A percentile compares a stretch with the other conserved stretches of the same genome.
Evolutionary conservation across 1,140 invertebrate genomes (phyloP).

Genomic region (Drosophila kohkoa): DNA sequence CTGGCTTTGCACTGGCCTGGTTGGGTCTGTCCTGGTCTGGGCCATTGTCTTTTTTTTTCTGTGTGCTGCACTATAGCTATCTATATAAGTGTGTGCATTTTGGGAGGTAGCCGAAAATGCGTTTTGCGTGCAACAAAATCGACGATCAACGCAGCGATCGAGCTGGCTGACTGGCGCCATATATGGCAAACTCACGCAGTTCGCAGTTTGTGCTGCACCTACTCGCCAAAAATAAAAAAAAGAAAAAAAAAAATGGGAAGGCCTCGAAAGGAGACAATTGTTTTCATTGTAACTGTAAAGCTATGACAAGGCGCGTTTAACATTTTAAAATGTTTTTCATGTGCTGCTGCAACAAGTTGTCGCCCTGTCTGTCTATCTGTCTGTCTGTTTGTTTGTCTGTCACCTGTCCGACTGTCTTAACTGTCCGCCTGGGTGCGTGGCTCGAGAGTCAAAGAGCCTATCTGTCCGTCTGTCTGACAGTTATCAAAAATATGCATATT

Average conservation of each 20-base stretch:
- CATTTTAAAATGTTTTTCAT: constrained; percentile 79
- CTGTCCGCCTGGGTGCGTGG: constrained; percentile 39
- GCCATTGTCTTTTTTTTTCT: constrained; percentile 57
- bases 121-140: constrained; percentile 68
- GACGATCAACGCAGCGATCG: constrained; percentile 31
- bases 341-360: constrained; percentile 50
- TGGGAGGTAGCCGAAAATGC: constrained; percentile 73
- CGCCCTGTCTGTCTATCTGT: constrained; percentile 34
- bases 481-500: constrained; percentile 50
- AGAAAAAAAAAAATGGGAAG: neutral
- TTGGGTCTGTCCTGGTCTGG: constrained; percentile 20
- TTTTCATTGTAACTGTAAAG: constrained; percentile 72
- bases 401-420: constrained; percentile 33
- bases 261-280: constrained; percentile 65
- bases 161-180: constrained; percentile 67
- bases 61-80: neutral
- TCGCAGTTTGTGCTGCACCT: constrained; percentile 63
- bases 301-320: constrained; percentile 75
- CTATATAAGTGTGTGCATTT: neutral
- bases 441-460: constrained; percentile 31
- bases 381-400: constrained; percentile 36
- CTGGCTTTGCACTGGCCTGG: constrained; percentile 18
- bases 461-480: constrained; percentile 33
- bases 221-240: constrained; percentile 28
- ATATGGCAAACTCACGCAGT: constrained; percentile 64